These are phyloP conservation scores for Limulus polyphemus DNA, from an alignment of 2,888 invertebrate species.

Conservation along the genomic window DNA sequence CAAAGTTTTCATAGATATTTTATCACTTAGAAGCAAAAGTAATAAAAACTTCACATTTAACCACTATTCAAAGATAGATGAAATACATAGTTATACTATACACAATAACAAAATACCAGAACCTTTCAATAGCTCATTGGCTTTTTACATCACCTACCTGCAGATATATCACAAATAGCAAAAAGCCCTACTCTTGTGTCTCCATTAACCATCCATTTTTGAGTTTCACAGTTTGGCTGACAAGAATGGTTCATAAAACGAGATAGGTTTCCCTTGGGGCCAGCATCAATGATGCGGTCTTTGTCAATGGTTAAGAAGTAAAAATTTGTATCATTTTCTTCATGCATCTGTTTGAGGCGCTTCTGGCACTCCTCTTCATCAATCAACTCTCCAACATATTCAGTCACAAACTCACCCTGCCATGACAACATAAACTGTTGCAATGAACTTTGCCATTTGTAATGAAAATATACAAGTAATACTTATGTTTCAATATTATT, in stretches of 20 bases:
- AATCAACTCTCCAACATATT: slow-evolving; percentile 91
- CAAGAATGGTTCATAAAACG: slow-evolving; percentile 90
- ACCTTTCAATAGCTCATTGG: too few relatives aligned
- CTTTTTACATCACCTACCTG: too few relatives aligned
- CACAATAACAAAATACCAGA: too few relatives aligned
- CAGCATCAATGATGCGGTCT: slow-evolving; percentile 84
- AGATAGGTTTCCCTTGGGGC: slow-evolving; percentile 74
- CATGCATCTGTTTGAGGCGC: slow-evolving; percentile 64
- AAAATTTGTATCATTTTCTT: slow-evolving; percentile 76
- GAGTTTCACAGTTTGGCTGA: slow-evolving; percentile 86
- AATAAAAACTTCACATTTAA: too few relatives aligned
- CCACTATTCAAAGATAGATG: too few relatives aligned
- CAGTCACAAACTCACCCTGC: slow-evolving; percentile 74
- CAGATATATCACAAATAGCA: slow-evolving; percentile 56
- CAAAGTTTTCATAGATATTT: too few relatives aligned
- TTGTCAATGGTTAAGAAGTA: slow-evolving; percentile 87
- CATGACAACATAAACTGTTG: background rate
- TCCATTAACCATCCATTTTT: slow-evolving; percentile 91
- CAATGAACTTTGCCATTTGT: too few relatives aligned
- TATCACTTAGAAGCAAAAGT: too few relatives aligned
- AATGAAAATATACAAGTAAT: too few relatives aligned
- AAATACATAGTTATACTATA: too few relatives aligned
- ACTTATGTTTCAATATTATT: too few relatives aligned
- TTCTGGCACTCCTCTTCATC: slow-evolving; percentile 75
- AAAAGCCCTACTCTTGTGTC: slow-evolving; percentile 82